Conservation (phyloP, 2,888 invertebrate species). For the Hirtodrosophila duncani region DNA sequence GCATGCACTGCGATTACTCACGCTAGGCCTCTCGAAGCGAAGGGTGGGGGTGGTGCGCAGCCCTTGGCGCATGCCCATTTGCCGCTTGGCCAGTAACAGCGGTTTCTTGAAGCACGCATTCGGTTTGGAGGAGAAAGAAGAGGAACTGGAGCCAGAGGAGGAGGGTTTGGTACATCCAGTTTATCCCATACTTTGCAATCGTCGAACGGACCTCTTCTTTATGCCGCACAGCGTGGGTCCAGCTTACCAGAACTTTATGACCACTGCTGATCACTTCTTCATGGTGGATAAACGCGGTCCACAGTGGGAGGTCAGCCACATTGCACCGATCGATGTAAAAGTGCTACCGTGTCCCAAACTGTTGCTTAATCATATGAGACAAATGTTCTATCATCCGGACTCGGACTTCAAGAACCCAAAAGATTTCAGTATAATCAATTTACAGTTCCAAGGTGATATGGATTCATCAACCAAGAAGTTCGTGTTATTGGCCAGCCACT, state of each 20-base stretch:
- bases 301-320: neutral
- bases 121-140: constrained; percentile 37
- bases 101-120: too few relatives aligned
- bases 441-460: constrained; percentile 34
- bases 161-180: neutral
- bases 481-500: constrained; percentile 32
- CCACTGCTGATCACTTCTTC: constrained; percentile 36
- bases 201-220: constrained; percentile 38
- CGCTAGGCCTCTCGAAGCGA: too few relatives aligned
- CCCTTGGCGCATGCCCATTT: too few relatives aligned
- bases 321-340: constrained; percentile 21
- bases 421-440: constrained; percentile 40
- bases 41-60: too few relatives aligned
- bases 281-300: constrained; percentile 10
- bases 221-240: constrained; percentile 51
- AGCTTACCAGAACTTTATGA: constrained; percentile 41
- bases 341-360: constrained; percentile 44
- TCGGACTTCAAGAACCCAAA: constrained; percentile 2
- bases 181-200: constrained; percentile 33
- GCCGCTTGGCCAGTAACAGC: too few relatives aligned
- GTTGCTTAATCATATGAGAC: constrained; percentile 23
- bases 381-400: constrained; percentile 27
- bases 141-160: constrained; percentile 12
- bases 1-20: too few relatives aligned
- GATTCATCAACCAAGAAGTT: constrained; percentile 46